Conservation (phyloP, 2,797 vertebrate genomes). For the Graptemys geographica region DNA sequence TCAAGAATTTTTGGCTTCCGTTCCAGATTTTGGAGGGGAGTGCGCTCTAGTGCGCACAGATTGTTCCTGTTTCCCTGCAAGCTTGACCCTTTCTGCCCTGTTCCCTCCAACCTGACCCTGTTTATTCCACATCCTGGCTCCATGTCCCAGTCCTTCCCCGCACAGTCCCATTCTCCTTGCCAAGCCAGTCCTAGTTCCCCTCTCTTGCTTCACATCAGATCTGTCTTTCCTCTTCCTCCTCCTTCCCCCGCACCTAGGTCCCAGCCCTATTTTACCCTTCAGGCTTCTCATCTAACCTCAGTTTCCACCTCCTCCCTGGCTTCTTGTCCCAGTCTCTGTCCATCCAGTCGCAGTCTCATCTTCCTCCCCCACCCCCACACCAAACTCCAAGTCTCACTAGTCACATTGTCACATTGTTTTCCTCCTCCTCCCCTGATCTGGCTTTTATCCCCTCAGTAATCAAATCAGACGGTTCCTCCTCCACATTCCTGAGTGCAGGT, state of each 20-base stretch:
- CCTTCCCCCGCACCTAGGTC: no score
- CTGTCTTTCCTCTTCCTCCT: no score
- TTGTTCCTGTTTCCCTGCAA: background rate
- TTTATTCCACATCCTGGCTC: background rate
- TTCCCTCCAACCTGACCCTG: background rate
- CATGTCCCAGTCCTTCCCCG: background rate
- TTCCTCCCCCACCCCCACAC: background rate
- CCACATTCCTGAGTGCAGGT: no score
- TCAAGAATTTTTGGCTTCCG: background rate
- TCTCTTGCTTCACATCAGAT: no score
- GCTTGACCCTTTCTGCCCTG: background rate
- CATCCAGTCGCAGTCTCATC: background rate
- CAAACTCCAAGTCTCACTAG: accelerated
- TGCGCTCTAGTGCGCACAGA: background rate
- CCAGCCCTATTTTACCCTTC: no score
- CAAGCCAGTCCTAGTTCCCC: background rate
- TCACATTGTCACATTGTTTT: background rate
- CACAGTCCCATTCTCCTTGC: background rate
- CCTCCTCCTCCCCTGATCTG: no score
- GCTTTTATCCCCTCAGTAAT: no score
- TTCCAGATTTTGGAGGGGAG: background rate
- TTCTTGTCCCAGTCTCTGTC: background rate
- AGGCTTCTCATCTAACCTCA: no score
- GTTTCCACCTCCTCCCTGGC: no score
- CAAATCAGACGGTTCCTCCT: no score